phyloP scores from a whole-genome alignment of 2,888 invertebrate genomes.

The Leptinotarsa haldemani region DNA sequence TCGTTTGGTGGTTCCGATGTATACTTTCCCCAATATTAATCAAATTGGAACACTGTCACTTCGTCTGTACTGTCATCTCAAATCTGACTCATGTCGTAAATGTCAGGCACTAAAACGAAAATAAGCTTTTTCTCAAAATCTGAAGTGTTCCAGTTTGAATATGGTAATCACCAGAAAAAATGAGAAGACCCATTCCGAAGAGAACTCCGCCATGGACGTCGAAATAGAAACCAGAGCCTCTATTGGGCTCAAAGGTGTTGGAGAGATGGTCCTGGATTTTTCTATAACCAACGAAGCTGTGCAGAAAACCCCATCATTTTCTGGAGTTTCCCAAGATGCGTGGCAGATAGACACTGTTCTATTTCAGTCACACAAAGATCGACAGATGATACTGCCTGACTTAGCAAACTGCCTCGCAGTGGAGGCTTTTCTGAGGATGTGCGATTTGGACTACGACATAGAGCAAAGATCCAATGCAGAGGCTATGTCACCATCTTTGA shows the following conservation, averaged over 20 bases:
- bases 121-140: constrained; percentile 2
- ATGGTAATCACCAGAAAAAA: background rate
- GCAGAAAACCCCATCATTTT: background rate
- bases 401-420: constrained; percentile 92
- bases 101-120: constrained; percentile 3
- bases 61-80: background rate
- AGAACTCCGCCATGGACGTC: background rate
- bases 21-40: no score
- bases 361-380: constrained; percentile 89
- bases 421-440: constrained; percentile 92
- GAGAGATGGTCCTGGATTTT: constrained; percentile 22
- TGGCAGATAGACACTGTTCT: constrained; percentile 88
- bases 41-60: no score
- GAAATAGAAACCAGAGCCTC: constrained; percentile 13
- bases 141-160: background rate
- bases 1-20: no score
- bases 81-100: background rate
- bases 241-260: background rate
- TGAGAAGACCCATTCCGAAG: background rate
- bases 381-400: constrained; percentile 92
- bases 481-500: constrained; percentile 93
- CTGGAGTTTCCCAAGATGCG: constrained; percentile 61
- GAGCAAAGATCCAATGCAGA: constrained; percentile 90
- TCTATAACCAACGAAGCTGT: constrained; percentile 19
- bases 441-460: constrained; percentile 81